A percentile compares a stretch with the other conserved stretches of the same genome.
These are phyloP conservation scores for Bombus superbus DNA, from an alignment of 1,140 invertebrate species.

Conservation along the genomic window DNA sequence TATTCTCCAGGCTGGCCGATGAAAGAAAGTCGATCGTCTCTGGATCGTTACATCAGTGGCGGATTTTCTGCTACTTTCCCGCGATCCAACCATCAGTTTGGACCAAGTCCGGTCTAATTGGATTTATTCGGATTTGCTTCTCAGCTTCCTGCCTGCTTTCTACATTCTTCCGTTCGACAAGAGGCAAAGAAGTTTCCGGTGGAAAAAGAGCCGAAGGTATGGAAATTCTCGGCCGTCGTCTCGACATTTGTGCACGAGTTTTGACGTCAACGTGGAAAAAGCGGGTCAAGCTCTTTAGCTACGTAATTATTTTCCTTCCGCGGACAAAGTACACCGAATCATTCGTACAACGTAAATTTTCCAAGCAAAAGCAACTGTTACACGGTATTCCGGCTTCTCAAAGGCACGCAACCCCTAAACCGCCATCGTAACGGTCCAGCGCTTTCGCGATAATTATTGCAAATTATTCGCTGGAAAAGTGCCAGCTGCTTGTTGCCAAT, in stretches of 20 bases:
- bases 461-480: background rate
- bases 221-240: background rate
- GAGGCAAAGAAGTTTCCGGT: background rate
- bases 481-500: background rate
- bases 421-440: background rate
- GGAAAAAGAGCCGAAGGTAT: background rate
- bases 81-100: too few relatives aligned
- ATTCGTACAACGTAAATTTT: background rate
- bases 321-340: background rate
- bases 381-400: background rate
- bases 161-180: background rate
- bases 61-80: too few relatives aligned
- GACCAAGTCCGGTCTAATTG: too few relatives aligned
- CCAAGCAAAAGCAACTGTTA: background rate
- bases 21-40: too few relatives aligned
- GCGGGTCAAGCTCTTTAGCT: constrained; percentile 37
- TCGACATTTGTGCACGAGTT: constrained; percentile 13
- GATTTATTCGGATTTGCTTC: too few relatives aligned
- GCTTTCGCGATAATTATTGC: background rate
- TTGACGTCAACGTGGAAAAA: constrained; percentile 44
- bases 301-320: constrained; percentile 30
- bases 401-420: background rate
- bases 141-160: background rate
- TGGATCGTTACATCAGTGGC: too few relatives aligned
- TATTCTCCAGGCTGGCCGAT: too few relatives aligned